Conservation (phyloP, 2,888 invertebrate genomes). For the Brenthis hecate region DNA sequence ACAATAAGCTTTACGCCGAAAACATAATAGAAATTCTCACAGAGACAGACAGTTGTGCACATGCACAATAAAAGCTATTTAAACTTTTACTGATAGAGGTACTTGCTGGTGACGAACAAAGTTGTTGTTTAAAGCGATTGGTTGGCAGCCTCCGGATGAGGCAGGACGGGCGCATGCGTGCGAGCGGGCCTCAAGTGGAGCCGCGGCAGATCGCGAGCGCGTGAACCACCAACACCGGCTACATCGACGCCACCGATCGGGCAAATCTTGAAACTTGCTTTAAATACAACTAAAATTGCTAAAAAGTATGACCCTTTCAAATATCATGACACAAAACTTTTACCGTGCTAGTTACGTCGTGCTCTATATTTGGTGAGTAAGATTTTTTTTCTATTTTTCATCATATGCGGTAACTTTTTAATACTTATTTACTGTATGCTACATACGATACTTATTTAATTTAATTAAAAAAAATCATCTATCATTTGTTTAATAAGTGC, state of each 20-base stretch:
- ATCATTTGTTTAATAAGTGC: background rate
- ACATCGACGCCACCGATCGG: slow-evolving; percentile 32
- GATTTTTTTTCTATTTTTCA: background rate
- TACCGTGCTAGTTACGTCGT: slow-evolving; percentile 11
- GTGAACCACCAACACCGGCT: slow-evolving; percentile 48
- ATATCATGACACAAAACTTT: slow-evolving; percentile 16
- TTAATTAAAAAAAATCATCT: too few species aligned
- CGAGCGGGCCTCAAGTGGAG: slow-evolving; percentile 32
- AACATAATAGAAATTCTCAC: slow-evolving; percentile 25
- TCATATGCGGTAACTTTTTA: background rate
- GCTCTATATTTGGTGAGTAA: slow-evolving; percentile 29
- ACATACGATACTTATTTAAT: too few species aligned
- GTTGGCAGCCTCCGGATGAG: slow-evolving; percentile 36
- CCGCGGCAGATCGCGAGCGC: slow-evolving; percentile 45
- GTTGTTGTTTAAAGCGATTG: slow-evolving; percentile 40
- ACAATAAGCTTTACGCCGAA: slow-evolving; percentile 6
- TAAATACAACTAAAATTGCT: slow-evolving; percentile 17
- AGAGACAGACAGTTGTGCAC: slow-evolving; percentile 1
- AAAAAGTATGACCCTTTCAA: background rate
- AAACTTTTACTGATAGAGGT: slow-evolving; percentile 35
- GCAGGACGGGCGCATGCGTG: slow-evolving; percentile 54
- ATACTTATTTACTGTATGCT: background rate
- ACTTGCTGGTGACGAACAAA: slow-evolving; percentile 22
- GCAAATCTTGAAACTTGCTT: slow-evolving; percentile 15
- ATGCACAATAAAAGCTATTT: slow-evolving; percentile 30